These are phyloP conservation scores for Lasiurus borealis DNA, from an alignment of 2,113 vertebrate genomes.

Conservation along the genomic window DNA sequence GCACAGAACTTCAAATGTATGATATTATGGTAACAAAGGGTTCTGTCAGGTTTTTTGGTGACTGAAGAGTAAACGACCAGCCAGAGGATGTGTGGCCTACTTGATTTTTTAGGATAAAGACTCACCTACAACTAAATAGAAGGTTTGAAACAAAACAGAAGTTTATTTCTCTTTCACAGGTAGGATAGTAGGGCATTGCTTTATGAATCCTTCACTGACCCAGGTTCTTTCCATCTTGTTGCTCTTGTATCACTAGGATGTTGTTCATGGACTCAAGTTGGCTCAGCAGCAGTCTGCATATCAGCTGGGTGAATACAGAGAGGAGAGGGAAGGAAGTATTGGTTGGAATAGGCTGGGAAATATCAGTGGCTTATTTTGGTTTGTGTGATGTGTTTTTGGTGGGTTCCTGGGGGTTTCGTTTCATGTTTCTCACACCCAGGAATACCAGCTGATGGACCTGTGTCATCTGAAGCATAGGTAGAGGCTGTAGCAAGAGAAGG, in stretches of 20 bases:
- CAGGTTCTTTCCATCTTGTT: not conserved
- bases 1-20: slow-evolving; percentile 35
- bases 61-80: not conserved
- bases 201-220: not conserved
- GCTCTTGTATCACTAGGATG: not conserved
- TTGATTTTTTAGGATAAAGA: not conserved
- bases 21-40: not conserved
- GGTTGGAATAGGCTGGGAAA: not conserved
- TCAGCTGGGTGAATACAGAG: not conserved
- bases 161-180: slow-evolving; percentile 33
- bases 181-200: not conserved
- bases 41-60: slow-evolving; percentile 27
- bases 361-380: not conserved
- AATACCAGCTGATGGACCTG: not conserved
- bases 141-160: not conserved
- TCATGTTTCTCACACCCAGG: not conserved
- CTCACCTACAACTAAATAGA: not conserved
- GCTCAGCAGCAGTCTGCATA: not conserved
- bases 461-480: not conserved
- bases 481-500: not conserved
- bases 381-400: not conserved
- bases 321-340: not conserved
- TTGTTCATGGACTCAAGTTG: not conserved
- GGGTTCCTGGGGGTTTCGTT: not conserved
- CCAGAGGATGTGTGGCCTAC: not conserved